Base-by-base conservation (phyloP, 1,140 invertebrate genomes). In the Batillaria attramentaria region DNA sequence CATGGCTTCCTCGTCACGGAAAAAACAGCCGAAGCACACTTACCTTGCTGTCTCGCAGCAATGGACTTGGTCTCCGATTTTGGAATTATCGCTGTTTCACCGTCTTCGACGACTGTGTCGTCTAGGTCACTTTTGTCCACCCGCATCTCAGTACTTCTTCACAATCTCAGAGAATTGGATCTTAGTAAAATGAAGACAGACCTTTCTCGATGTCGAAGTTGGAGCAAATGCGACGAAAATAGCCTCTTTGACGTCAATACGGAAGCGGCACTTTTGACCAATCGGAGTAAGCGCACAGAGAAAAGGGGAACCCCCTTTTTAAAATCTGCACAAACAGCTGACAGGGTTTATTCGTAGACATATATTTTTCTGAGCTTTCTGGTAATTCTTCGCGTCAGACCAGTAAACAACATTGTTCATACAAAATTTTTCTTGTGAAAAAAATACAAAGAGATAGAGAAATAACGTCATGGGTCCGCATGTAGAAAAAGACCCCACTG, bases 71-170 rank as follows among this genome's bases (percentile, higher is more conserved):
- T 57, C 6, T 62, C 73, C 0, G 73, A 42, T 42, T 62, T 75
- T 54, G 57, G 1, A 39, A 42, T 42, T 31, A 35, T 65, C 57
- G 57, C 35, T 54, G 73, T 35, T 60, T 75, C 73, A 8, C 73
- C 73, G 42, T 75, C 73, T 60, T 75, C 73, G 35, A 75, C 57
- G 28, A 75, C 73, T 31, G 54, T 28, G 28, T 57, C 57, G 57
- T 75, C 73, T n/a, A 75, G 43, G 42, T 65, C 73, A 62, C 54
- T 65, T 75, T 75, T 62, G 54, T 62, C 39, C 24, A 75, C 37
- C 57, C 39, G 33, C 73, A 75, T 75, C 42, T 70, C 50, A 46
- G 18, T 46, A 10, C 24, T 43, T 13, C 39, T 24, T 31, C 37
- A 70, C 31, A 70, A 31, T 28, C 10, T 70, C 42, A 46, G 31